phyloP scores from a whole-genome alignment of 2,797 vertebrate genomes.

The Parauchenoglanis ngamensis region DNA sequence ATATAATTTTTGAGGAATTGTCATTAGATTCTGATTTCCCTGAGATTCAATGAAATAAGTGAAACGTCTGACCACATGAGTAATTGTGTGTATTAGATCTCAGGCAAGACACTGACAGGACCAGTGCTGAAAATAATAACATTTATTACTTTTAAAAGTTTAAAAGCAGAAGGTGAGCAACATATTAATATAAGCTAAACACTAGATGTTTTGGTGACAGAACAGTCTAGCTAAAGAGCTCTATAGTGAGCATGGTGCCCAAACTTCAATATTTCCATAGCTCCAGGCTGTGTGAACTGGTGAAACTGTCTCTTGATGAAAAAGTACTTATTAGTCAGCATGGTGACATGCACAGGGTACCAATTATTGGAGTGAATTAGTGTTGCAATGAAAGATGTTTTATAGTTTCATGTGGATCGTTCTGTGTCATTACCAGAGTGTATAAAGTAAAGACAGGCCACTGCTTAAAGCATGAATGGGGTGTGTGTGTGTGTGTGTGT shows the following conservation, averaged over 20 bases:
- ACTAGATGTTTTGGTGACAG: not conserved
- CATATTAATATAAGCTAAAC: not conserved
- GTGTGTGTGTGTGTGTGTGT: too few relatives aligned
- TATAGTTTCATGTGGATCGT: not conserved
- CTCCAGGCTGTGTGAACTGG: not conserved
- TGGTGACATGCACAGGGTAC: conserved; percentile 58
- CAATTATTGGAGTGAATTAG: conserved; percentile 59
- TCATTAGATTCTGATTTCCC: not conserved
- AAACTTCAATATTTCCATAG: not conserved
- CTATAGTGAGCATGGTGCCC: not conserved
- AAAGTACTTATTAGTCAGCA: conserved; percentile 52
- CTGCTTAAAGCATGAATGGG: not conserved
- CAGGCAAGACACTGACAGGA: not conserved
- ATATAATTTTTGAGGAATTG: not conserved
- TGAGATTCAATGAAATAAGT: not conserved
- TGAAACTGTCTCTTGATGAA: conserved; percentile 56
- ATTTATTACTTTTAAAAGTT: not conserved
- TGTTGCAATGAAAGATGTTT: conserved; percentile 22
- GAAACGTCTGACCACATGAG: not conserved
- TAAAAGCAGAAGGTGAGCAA: not conserved
- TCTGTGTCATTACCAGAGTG: not conserved
- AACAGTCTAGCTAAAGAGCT: not conserved
- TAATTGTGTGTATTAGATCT: not conserved
- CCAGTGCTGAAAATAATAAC: not conserved
- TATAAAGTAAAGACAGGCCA: not conserved